A percentile compares a stretch with the other conserved stretches of the same genome.
phyloP scores from a whole-genome alignment of 53 echinoderm and acorn worm species.

The Astropecten irregularis region DNA sequence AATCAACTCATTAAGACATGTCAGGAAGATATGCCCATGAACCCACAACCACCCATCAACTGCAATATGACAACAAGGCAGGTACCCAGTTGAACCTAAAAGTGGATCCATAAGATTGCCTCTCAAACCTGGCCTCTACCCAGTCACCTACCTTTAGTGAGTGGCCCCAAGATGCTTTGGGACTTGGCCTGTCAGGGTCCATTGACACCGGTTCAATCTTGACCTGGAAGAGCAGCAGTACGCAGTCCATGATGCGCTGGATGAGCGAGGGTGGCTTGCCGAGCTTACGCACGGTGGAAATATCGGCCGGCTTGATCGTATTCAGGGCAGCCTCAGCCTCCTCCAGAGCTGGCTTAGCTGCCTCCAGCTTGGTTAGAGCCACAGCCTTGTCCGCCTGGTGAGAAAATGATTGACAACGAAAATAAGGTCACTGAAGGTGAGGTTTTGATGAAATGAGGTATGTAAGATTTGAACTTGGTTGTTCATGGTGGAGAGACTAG shows the following conservation, averaged over 20 bases:
- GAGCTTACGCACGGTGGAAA: slow-evolving; percentile 94
- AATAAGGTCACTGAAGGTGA: background rate
- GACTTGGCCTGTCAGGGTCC: slow-evolving; percentile 66
- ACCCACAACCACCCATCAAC: no score
- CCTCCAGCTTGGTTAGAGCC: slow-evolving; percentile 79
- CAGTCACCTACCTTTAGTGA: slow-evolving; percentile 71
- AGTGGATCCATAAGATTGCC: no score
- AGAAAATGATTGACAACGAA: background rate
- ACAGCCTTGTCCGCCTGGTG: slow-evolving; percentile 78
- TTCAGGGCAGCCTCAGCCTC: slow-evolving; percentile 95
- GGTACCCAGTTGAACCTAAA: no score
- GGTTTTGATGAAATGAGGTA: background rate
- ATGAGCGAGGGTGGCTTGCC: slow-evolving; percentile 95
- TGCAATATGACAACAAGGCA: no score
- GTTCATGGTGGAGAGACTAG: no score
- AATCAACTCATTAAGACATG: no score
- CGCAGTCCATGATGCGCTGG: slow-evolving; percentile 92
- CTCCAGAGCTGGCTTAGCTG: slow-evolving; percentile 89
- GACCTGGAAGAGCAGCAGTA: slow-evolving; percentile 75
- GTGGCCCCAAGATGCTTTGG: slow-evolving; percentile 68
- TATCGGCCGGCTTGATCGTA: slow-evolving; percentile 96
- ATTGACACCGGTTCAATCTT: slow-evolving; percentile 29
- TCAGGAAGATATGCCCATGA: no score
- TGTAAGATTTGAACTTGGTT: no score
- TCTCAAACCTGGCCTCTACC: no score